Conservation (phyloP, 2,113 vertebrate species). For the Ammodytes marinus region DNA sequence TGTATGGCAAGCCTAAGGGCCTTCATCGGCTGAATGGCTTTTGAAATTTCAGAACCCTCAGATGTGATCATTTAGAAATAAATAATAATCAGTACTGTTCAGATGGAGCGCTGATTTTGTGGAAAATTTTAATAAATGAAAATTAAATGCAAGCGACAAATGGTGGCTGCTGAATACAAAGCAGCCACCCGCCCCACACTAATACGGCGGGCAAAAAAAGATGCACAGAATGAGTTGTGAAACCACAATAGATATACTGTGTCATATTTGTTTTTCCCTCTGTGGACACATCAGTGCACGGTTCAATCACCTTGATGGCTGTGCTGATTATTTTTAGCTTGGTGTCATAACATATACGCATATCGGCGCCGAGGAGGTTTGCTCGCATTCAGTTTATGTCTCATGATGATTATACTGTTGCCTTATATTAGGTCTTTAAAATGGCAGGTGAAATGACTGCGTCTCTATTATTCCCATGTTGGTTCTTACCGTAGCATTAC, state of each 20-base stretch:
- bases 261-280: constrained; percentile 36
- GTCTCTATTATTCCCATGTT: constrained; percentile 3
- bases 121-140: constrained; percentile 68
- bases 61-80: constrained; percentile 75
- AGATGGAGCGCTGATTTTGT: constrained; percentile 56
- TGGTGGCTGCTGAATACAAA: constrained; percentile 53
- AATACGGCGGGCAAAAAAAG: constrained; percentile 20
- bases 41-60: constrained; percentile 71
- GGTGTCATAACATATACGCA: constrained; percentile 32
- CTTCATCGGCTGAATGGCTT: constrained; percentile 76
- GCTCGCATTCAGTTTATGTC: constrained; percentile 41
- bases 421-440: constrained; percentile 34
- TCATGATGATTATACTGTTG: constrained; percentile 22
- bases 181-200: neutral
- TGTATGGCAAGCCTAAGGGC: constrained; percentile 66
- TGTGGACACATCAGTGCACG: constrained; percentile 23
- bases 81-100: constrained; percentile 67
- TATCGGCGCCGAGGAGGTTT: constrained; percentile 24
- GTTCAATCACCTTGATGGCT: constrained; percentile 44
- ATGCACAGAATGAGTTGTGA: constrained; percentile 23
- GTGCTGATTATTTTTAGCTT: constrained; percentile 50
- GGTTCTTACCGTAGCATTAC: neutral
- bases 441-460: neutral
- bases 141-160: constrained; percentile 44
- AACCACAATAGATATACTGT: constrained; percentile 18